These are phyloP conservation scores for Chaenodraco wilsoni DNA, from an alignment of 2,797 vertebrate species.

Conservation along the genomic window DNA sequence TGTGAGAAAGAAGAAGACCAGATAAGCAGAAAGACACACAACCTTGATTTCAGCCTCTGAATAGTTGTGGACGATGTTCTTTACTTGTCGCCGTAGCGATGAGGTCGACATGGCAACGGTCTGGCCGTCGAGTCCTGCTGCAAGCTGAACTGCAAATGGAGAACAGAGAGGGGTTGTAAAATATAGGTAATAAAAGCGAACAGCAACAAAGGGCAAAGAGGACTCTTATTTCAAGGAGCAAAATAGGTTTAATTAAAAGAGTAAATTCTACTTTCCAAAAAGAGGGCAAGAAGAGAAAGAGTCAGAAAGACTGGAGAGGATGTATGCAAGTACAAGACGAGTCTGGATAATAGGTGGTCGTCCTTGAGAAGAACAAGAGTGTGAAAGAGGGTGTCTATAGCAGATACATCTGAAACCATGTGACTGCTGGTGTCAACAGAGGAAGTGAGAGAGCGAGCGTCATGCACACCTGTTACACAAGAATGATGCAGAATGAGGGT, in stretches of 20 bases:
- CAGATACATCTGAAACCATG: conserved; percentile 28
- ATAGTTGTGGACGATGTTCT: conserved; percentile 97
- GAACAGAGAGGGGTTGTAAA: conserved; percentile 51
- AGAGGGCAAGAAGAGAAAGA: neutral
- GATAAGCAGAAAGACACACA: conserved; percentile 42
- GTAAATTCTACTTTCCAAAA: neutral
- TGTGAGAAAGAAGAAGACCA: neutral
- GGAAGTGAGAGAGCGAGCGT: conserved; percentile 5
- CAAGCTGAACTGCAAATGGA: conserved; percentile 71
- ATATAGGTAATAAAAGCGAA: conserved; percentile 49
- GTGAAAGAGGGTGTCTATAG: conserved; percentile 18
- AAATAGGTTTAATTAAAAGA: neutral
- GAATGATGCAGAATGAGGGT: conserved; percentile 63
- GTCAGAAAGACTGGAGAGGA: neutral
- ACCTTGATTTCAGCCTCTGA: conserved; percentile 97
- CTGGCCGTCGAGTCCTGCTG: conserved; percentile 76
- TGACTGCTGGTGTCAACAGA: conserved; percentile 6
- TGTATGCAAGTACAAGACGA: neutral
- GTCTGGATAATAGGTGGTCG: conserved; percentile 2
- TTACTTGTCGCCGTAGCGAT: conserved; percentile 94
- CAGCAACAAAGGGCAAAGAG: neutral
- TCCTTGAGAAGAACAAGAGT: conserved; percentile 34
- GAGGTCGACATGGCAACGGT: conserved; percentile 94
- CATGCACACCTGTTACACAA: conserved; percentile 78
- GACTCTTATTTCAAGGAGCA: neutral